A percentile compares a stretch with the other conserved stretches of the same genome.
phyloP scores from a whole-genome alignment of 2,888 invertebrate species.

The Pristionchus mayeri region DNA sequence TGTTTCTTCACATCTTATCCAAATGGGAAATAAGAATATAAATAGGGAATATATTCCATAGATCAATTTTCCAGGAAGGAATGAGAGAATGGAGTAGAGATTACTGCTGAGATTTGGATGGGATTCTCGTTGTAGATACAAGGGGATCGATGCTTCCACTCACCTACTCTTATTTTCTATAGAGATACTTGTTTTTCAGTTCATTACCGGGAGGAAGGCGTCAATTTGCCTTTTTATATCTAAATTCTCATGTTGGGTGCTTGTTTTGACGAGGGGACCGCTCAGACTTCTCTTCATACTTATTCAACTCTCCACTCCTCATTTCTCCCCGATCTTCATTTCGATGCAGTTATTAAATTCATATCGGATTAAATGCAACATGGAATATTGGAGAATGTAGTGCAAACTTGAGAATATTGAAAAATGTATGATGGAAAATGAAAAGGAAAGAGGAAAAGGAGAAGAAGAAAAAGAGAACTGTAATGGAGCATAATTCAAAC shows the following conservation, averaged over 20 bases:
- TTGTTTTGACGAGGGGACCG: too few relatives aligned
- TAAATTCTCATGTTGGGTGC: too few relatives aligned
- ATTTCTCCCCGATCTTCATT: neutral
- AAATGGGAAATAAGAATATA: neutral
- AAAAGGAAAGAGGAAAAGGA: neutral
- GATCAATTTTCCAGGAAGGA: too few relatives aligned
- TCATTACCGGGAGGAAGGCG: too few relatives aligned
- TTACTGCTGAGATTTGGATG: too few relatives aligned
- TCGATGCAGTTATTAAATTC: neutral
- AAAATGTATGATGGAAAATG: neutral
- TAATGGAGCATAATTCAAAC: conserved; percentile 1
- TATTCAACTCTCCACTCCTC: neutral
- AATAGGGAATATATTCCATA: neutral
- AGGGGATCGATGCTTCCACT: neutral
- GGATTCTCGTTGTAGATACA: too few relatives aligned
- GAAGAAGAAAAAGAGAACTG: neutral
- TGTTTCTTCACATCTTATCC: too few relatives aligned
- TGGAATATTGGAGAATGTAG: neutral
- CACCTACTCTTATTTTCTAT: neutral
- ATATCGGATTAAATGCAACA: neutral
- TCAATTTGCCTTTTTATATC: neutral
- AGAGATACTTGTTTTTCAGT: too few relatives aligned
- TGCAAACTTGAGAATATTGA: neutral
- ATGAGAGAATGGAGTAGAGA: too few relatives aligned
- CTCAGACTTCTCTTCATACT: neutral